Conservation (phyloP, 2,113 vertebrate species). For the Andinoacara biseriatus region DNA sequence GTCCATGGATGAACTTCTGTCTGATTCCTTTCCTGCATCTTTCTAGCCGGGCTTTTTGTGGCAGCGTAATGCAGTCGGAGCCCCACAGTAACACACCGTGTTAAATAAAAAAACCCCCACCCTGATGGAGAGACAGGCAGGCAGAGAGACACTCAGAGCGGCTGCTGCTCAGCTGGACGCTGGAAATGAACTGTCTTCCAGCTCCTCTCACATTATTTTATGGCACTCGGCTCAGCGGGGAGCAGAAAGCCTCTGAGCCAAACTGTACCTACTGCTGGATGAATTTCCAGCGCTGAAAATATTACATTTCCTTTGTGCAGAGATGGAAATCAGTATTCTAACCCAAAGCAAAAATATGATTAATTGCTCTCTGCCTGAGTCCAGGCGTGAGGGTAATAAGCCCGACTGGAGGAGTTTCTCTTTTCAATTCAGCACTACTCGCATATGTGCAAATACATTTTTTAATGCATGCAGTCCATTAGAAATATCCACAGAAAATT, state of each 20-base stretch:
- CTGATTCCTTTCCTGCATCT: neutral
- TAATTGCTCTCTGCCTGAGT: slow-evolving; percentile 73
- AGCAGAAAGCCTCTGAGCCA: slow-evolving; percentile 64
- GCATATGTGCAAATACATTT: slow-evolving; percentile 63
- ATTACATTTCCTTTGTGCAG: slow-evolving; percentile 67
- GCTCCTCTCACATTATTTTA: slow-evolving; percentile 54
- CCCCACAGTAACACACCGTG: neutral
- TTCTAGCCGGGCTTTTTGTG: neutral
- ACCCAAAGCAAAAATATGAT: slow-evolving; percentile 80
- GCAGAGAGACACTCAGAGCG: neutral
- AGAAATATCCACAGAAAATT: slow-evolving; percentile 77
- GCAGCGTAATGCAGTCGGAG: neutral
- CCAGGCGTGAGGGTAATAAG: slow-evolving; percentile 72
- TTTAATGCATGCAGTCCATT: slow-evolving; percentile 68
- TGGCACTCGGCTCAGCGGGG: slow-evolving; percentile 35
- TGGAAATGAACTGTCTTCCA: slow-evolving; percentile 21
- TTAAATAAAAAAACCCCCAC: neutral
- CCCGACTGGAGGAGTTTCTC: slow-evolving; percentile 66
- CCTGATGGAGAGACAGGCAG: neutral
- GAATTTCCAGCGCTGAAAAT: slow-evolving; percentile 64
- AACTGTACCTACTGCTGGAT: slow-evolving; percentile 57
- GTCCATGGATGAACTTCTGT: neutral
- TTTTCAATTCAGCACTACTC: slow-evolving; percentile 58
- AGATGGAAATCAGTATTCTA: slow-evolving; percentile 80
- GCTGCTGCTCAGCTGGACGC: too few relatives aligned